Conservation (phyloP, 2,888 invertebrate genomes). For the Noctua janthe region DNA sequence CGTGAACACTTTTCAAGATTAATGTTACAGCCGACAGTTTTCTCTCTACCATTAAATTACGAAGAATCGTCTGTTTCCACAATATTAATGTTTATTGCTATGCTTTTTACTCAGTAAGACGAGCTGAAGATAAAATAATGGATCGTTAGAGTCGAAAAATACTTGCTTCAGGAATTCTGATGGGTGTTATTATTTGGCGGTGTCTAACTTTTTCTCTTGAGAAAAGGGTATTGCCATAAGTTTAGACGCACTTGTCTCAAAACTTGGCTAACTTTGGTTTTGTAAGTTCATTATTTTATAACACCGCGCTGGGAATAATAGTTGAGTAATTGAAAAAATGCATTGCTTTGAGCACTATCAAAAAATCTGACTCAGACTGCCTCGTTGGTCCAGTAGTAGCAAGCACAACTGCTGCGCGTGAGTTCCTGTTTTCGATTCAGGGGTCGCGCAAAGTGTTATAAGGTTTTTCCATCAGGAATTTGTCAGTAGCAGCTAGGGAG, state of each 20-base stretch:
- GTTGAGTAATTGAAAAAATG: background rate
- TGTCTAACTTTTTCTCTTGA: background rate
- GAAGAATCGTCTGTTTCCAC: background rate
- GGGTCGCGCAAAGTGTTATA: too few relatives aligned
- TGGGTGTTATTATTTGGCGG: background rate
- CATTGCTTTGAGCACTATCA: background rate
- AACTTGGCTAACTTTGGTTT: background rate
- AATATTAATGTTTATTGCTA: slow-evolving; percentile 30
- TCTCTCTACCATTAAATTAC: background rate
- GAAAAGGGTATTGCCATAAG: background rate
- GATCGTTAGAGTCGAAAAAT: slow-evolving; percentile 15
- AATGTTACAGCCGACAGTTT: slow-evolving; percentile 9
- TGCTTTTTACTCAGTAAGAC: slow-evolving; percentile 5
- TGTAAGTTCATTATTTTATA: background rate
- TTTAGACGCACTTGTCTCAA: background rate
- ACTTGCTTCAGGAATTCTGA: background rate
- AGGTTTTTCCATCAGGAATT: too few relatives aligned
- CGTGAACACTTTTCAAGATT: slow-evolving; percentile 7
- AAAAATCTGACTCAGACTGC: background rate
- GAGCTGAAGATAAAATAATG: slow-evolving; percentile 23
- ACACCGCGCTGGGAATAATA: background rate
- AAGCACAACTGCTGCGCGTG: background rate
- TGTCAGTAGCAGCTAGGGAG: too few relatives aligned
- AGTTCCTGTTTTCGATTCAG: background rate
- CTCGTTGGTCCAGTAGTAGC: background rate